Evolutionary conservation across 2,888 invertebrate species (phyloP).

Genomic region (Dichetophora obliterata): DNA sequence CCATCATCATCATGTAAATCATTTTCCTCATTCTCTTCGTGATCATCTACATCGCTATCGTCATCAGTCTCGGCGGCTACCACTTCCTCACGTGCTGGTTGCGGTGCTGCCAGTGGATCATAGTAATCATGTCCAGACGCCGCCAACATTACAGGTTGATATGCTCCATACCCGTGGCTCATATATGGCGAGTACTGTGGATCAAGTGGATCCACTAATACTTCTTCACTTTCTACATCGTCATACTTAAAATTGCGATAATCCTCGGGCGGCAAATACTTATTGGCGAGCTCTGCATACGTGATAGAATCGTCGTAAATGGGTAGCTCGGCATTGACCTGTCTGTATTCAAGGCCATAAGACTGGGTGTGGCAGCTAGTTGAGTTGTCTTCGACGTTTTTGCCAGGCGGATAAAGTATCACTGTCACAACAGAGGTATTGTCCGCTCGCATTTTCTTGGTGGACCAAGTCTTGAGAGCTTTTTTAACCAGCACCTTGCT

Average conservation of each 20-base stretch:
- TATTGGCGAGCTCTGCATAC: slow-evolving; percentile 60
- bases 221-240: slow-evolving; percentile 47
- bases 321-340: slow-evolving; percentile 51
- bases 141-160: not conserved
- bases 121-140: slow-evolving; percentile 22
- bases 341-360: slow-evolving; percentile 54
- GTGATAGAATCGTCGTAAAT: slow-evolving; percentile 41
- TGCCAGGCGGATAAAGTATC: slow-evolving; percentile 91
- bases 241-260: slow-evolving; percentile 62
- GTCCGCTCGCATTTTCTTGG: slow-evolving; percentile 90
- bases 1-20: slow-evolving; percentile 31
- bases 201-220: slow-evolving; percentile 35
- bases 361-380: slow-evolving; percentile 48
- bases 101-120: not conserved
- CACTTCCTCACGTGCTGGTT: slow-evolving; percentile 8
- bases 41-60: slow-evolving; percentile 45
- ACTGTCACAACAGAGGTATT: slow-evolving; percentile 94
- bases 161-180: not conserved
- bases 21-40: slow-evolving; percentile 42
- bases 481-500: slow-evolving; percentile 89
- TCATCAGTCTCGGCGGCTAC: slow-evolving; percentile 50
- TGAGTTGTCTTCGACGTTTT: slow-evolving; percentile 7
- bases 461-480: slow-evolving; percentile 86
- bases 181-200: slow-evolving; percentile 25
- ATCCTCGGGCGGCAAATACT: slow-evolving; percentile 61